Evolutionary conservation across 2,113 vertebrate genomes (phyloP), one percentile per base, ranked within the genome.

Genomic region (Zonotrichia leucophrys): DNA sequence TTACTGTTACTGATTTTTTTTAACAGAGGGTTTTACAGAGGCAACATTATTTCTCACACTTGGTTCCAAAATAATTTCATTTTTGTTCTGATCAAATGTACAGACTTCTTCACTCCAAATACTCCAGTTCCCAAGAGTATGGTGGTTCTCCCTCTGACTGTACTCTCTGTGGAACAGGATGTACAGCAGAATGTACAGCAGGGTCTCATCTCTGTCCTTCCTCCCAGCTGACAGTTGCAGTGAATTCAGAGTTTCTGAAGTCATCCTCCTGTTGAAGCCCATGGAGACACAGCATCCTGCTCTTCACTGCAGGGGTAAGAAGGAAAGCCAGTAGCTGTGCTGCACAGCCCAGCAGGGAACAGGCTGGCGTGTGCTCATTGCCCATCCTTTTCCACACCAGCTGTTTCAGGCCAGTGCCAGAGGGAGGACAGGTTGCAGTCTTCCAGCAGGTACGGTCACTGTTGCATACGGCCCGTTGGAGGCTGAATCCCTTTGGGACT

Each of bases 371-470:
- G 15, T 31, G 63, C 2, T 91, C 75, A 4, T 7, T 41, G 67
- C 67, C 35, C 84, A 63, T 41, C 42, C 9, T 50, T 85, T 90
- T 50, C 62, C 79, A 94, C 53, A 67, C 42, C 82, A 94, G 55
- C 47, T 94, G 78, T 77, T 91, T 56, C 0, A 0, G 76, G 72
- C 27, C 82, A 60, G 7, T 37, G 67, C 78, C 76, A 27, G 85
- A 80, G 75, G 82, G 59, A 47, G 27, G 12, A 70, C 55, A 30
- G 0, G 12, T 10, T 85, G 46, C 39, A 73, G 15, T 28, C 70
- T 85, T 91, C 84, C 46, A 92, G 67, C 82, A 94, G 81, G 89
- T 97, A 76, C 76, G 12, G 69, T 49, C 77, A 64, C 83, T n/a
- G 18, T 44, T 90, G 75, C 81, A 59, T 74, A 88, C 42, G 8